Evolutionary conservation across 2,888 invertebrate genomes (phyloP).

Genomic region (Eutolmus rufibarbis): DNA sequence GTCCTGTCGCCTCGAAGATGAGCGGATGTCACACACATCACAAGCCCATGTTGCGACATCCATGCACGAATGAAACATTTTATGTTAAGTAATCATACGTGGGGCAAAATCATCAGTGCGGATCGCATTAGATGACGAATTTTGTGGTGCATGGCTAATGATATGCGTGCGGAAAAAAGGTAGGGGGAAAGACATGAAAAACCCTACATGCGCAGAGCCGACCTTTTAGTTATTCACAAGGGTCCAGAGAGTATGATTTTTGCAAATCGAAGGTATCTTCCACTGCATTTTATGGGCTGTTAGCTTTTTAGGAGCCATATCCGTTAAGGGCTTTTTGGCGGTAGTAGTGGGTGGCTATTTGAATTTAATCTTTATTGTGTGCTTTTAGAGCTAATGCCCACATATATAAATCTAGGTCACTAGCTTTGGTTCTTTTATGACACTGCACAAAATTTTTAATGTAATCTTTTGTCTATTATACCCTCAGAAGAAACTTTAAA

Average conservation of each 20-base stretch:
- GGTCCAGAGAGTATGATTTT: background rate
- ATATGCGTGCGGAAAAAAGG: background rate
- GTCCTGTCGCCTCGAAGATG: background rate
- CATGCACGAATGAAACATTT: constrained; percentile 3
- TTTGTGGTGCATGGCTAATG: constrained; percentile 10
- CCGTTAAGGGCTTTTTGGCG: background rate
- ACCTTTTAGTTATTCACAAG: background rate
- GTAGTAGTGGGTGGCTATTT: background rate
- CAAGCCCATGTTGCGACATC: background rate
- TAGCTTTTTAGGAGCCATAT: background rate
- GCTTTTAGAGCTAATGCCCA: background rate
- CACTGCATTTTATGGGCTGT: background rate
- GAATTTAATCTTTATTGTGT: background rate
- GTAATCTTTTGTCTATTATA: background rate
- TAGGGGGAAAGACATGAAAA: background rate
- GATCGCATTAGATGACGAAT: constrained; percentile 4
- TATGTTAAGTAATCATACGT: constrained; percentile 8
- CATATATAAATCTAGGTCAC: background rate
- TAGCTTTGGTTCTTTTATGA: background rate
- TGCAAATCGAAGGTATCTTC: background rate
- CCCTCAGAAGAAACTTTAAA: no score
- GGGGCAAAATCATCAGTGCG: background rate
- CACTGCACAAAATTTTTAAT: background rate
- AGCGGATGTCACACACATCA: background rate
- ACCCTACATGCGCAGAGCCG: background rate